Evolutionary conservation across 2,797 vertebrate species (phyloP).

Genomic region (Tiaroga cobitis): DNA sequence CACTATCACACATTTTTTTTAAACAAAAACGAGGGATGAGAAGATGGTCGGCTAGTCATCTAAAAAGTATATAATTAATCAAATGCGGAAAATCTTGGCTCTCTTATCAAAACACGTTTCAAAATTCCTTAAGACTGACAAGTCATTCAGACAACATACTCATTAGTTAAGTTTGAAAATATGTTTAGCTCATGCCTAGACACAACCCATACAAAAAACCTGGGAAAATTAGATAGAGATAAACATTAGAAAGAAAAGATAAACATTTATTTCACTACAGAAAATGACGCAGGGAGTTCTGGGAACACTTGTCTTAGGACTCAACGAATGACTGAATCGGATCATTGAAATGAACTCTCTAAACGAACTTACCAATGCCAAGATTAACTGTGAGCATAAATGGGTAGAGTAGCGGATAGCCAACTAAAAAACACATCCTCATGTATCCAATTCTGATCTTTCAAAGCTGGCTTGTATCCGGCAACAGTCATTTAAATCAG

Average conservation of each 20-base stretch:
- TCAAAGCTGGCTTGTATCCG: conserved; percentile 24
- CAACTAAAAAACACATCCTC: background rate
- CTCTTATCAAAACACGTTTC: background rate
- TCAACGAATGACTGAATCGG: background rate
- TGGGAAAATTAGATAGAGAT: background rate
- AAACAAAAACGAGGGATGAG: no score
- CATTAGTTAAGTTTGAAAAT: background rate
- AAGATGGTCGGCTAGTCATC: no score
- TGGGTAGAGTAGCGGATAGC: background rate
- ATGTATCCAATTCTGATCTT: background rate
- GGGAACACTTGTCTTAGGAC: background rate
- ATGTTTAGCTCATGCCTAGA: conserved; percentile 18
- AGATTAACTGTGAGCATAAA: background rate
- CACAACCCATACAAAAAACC: background rate
- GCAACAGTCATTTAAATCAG: background rate
- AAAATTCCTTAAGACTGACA: background rate
- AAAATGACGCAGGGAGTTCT: background rate
- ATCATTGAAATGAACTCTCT: background rate
- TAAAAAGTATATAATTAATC: background rate
- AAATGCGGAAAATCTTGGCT: background rate
- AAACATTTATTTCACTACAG: conserved; percentile 23
- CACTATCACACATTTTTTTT: no score
- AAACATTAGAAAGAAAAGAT: conserved; percentile 22
- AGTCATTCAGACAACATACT: background rate
- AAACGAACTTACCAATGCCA: background rate